Conservation (phyloP, 2,888 invertebrate genomes). For the Sturmia bella region DNA sequence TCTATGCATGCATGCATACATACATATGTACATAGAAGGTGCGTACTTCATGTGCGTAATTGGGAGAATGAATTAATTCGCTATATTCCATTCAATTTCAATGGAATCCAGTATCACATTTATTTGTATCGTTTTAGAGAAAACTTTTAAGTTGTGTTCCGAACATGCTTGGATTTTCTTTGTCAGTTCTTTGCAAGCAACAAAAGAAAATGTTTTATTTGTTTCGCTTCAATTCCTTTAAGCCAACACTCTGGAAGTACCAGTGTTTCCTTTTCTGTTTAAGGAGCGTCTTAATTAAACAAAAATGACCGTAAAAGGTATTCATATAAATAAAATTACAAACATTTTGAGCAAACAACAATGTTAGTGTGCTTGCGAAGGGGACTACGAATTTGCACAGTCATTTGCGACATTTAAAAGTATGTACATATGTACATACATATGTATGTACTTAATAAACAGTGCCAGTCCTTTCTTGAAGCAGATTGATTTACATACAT, state of each 20-base stretch:
- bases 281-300: slow-evolving; percentile 60
- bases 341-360: not conserved
- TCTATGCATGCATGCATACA: not conserved
- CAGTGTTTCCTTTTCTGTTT: slow-evolving; percentile 36
- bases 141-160: slow-evolving; percentile 4
- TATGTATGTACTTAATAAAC: slow-evolving; percentile 40
- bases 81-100: not conserved
- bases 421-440: too few species aligned
- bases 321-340: not conserved
- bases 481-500: slow-evolving; percentile 62
- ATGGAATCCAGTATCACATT: not conserved
- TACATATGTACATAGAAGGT: not conserved
- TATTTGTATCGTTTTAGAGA: not conserved
- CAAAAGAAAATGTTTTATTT: not conserved
- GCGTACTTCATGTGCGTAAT: too few species aligned
- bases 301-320: slow-evolving; percentile 54
- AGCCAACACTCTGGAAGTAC: slow-evolving; percentile 5
- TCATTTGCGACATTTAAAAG: slow-evolving; percentile 42
- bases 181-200: too few species aligned
- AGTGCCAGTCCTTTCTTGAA: slow-evolving; percentile 33
- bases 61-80: not conserved
- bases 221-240: not conserved
- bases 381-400: slow-evolving; percentile 41
- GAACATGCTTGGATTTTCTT: not conserved
- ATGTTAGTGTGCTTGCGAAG: not conserved